phyloP scores from a whole-genome alignment of 2,797 vertebrate genomes.

The Neomorphus geoffroyi region DNA sequence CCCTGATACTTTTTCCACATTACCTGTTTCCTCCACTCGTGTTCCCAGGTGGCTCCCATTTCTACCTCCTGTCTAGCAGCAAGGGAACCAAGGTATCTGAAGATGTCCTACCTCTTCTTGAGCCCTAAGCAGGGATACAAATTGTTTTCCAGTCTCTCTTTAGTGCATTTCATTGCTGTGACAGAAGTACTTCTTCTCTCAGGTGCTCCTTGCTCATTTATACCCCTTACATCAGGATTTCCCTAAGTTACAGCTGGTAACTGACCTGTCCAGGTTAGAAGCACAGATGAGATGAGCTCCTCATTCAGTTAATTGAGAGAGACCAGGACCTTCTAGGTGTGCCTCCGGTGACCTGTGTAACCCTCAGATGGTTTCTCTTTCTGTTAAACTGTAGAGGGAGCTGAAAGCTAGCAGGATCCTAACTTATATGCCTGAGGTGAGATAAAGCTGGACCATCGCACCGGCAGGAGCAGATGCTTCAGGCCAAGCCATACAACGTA shows the following conservation, averaged over 20 bases:
- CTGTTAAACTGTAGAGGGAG: conserved; percentile 63
- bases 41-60: background rate
- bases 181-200: background rate
- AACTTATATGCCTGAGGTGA: background rate
- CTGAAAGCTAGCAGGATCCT: conserved; percentile 57
- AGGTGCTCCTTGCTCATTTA: background rate
- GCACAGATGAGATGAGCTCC: background rate
- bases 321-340: background rate
- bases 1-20: background rate
- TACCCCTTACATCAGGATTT: background rate
- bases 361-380: conserved; percentile 6
- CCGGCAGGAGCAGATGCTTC: background rate
- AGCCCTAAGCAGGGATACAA: background rate
- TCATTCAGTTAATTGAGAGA: background rate
- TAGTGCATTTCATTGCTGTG: background rate
- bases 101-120: background rate
- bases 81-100: background rate
- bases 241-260: background rate
- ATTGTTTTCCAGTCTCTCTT: background rate
- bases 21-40: background rate
- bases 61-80: background rate
- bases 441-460: background rate
- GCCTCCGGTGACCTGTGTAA: background rate
- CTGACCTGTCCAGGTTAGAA: background rate
- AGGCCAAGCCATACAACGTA: background rate